Conservation (phyloP, 2,888 invertebrate species). For the Plemyria rubiginata region DNA sequence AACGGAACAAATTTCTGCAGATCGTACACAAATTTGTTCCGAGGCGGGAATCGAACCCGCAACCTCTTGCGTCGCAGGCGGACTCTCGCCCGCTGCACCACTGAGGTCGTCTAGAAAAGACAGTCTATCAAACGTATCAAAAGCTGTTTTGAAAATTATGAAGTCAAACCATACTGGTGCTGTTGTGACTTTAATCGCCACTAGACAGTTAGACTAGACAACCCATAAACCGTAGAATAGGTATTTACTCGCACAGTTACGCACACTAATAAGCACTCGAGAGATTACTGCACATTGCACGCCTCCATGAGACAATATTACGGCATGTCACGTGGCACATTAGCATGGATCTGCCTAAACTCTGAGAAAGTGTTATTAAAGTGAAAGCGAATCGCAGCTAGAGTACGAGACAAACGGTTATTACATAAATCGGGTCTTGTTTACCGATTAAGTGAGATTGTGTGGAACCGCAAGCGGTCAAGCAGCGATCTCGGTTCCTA, state of each 20-base stretch:
- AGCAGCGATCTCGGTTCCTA: slow-evolving; percentile 20
- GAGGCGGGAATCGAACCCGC: too few relatives aligned
- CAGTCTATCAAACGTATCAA: neutral
- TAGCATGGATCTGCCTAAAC: slow-evolving; percentile 56
- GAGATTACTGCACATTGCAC: slow-evolving; percentile 10
- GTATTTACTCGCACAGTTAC: slow-evolving; percentile 14
- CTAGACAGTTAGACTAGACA: neutral
- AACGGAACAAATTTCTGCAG: too few relatives aligned
- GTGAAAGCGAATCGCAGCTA: slow-evolving; percentile 76
- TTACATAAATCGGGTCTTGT: slow-evolving; percentile 72
- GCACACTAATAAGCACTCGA: slow-evolving; percentile 9
- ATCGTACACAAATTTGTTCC: too few relatives aligned
- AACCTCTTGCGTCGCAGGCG: too few relatives aligned
- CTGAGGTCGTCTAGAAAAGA: too few relatives aligned
- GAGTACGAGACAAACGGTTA: slow-evolving; percentile 58
- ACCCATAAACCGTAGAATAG: slow-evolving; percentile 9
- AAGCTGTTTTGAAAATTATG: neutral
- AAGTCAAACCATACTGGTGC: neutral
- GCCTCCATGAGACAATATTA: slow-evolving; percentile 21
- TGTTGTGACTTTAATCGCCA: neutral
- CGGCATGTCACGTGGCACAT: slow-evolving; percentile 36
- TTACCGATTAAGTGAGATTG: slow-evolving; percentile 70
- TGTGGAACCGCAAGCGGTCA: slow-evolving; percentile 43
- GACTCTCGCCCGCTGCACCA: too few relatives aligned
- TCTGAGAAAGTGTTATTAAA: slow-evolving; percentile 74